Conservation (phyloP, 2,888 invertebrate species). For the Itoplectis maculator region DNA sequence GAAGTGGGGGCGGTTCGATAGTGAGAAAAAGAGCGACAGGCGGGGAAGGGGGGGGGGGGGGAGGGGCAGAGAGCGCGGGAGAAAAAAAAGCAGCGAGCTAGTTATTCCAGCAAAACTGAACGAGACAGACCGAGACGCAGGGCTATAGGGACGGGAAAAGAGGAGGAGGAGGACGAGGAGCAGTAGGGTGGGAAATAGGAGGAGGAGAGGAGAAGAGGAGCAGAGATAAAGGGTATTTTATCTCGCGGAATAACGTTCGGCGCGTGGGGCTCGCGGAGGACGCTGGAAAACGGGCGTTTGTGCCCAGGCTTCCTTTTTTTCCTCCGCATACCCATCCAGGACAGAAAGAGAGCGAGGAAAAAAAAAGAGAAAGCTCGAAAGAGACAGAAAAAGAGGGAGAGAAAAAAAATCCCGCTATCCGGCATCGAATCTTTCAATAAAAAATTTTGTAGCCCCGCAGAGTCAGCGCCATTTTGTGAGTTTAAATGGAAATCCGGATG, state of each 20-base stretch:
- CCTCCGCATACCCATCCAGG: background rate
- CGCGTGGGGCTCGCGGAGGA: constrained; percentile 48
- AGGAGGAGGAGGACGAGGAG: constrained; percentile 62
- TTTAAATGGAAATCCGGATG: constrained; percentile 84
- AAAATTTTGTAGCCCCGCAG: constrained; percentile 84
- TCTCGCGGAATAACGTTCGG: constrained; percentile 70
- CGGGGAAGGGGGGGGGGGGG: constrained; percentile 36
- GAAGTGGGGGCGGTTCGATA: constrained; percentile 57
- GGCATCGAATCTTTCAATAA: constrained; percentile 84
- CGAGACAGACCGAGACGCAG: constrained; percentile 47
- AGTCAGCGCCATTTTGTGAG: constrained; percentile 84
- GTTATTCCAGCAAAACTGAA: constrained; percentile 42
- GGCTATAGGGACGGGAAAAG: constrained; percentile 67
- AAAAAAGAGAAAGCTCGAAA: constrained; percentile 32
- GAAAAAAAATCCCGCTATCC: constrained; percentile 76
- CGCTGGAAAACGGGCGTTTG: constrained; percentile 28
- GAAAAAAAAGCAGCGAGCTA: constrained; percentile 50
- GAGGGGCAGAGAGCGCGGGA: constrained; percentile 58
- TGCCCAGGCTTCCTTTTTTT: constrained; percentile 52
- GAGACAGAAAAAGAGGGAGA: constrained; percentile 9
- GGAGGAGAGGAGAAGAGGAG: constrained; percentile 62
- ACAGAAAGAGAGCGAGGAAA: constrained; percentile 9
- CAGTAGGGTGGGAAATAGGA: too few species aligned
- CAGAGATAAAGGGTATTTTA: constrained; percentile 70
- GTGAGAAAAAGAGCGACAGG: constrained; percentile 42